Base-by-base conservation (phyloP, 2,113 vertebrate species). In the Cacatua alba region DNA sequence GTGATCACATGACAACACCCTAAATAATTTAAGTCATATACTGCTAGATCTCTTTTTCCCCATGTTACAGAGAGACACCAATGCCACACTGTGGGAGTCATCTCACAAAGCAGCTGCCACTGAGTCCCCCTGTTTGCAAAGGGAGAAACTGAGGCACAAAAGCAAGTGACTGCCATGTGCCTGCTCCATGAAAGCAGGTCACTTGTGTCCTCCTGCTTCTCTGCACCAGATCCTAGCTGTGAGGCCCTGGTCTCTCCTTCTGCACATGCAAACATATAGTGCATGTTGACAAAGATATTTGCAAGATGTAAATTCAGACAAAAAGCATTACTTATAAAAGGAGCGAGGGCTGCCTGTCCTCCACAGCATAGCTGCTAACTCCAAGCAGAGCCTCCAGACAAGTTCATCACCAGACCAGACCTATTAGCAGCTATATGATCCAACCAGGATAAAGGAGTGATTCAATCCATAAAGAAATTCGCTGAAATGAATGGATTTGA, bases 1-100 rank as follows among this genome's bases (percentile, higher is more conserved):
- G 33, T 94, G 95, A 95, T 96, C 94, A 96, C 94, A 89, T 96
- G 95, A 95, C 86, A 95, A 95, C 78, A 94, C 55, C 65, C 92
- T 88, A 71, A 92, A 96, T 94, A 92, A 96, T 96, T 86, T 75
- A 92, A 96, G 92, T 93, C 92, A 79, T 35, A 2, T 81, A 25
- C 65, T 88, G 72, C 80, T 75, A 75, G 79, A 71, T 77, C 64
- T 75, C 29, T 67, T 94, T 48, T 88, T 74, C 69, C 65, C 46
- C 2, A 2, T 17, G 39, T 71, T 35, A 71, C 43, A 74, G 88
- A 86, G 63, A 59, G 72, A 68, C 21, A 0, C 80, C 79, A 82
- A 72, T 92, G 90, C 80, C 94, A 75, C 88, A 17, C 88, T 55
- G 51, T 59, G 76, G 85, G 88, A 92, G 20, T n/a, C 51, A 57